These are phyloP conservation scores for Branchinecta lindahli DNA, from an alignment of 1,140 invertebrate genomes.

Conservation along the genomic window DNA sequence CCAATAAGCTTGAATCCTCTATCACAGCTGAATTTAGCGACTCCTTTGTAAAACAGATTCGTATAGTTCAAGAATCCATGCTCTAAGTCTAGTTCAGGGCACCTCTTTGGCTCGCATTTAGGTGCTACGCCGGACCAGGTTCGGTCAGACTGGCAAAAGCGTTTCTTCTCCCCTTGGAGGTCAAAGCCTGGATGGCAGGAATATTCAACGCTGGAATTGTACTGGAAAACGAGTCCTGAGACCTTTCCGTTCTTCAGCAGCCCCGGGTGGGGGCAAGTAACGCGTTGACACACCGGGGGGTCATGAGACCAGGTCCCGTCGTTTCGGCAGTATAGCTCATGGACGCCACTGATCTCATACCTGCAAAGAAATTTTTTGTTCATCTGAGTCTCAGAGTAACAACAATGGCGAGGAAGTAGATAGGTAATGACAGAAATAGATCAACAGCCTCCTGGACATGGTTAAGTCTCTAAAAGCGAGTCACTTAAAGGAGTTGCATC, in stretches of 20 bases:
- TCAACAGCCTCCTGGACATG: too few relatives aligned
- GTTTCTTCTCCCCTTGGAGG: conserved; percentile 20
- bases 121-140: conserved; percentile 15
- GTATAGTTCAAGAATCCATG: background rate
- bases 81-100: background rate
- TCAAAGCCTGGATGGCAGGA: conserved; percentile 29
- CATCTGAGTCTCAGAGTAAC: too few relatives aligned
- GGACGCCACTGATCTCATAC: conserved; percentile 21
- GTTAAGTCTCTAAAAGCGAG: too few relatives aligned
- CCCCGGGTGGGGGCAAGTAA: conserved; percentile 18
- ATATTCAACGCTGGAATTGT: conserved; percentile 24
- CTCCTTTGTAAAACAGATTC: background rate
- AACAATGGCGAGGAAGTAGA: too few relatives aligned
- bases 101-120: background rate
- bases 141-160: conserved; percentile 16
- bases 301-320: conserved; percentile 22
- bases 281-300: conserved; percentile 23
- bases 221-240: conserved; percentile 16
- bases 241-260: conserved; percentile 11
- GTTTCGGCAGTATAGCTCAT: conserved; percentile 19
- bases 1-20: conserved; percentile 11
- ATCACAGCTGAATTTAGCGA: conserved; percentile 12
- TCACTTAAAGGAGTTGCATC: too few relatives aligned
- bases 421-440: too few relatives aligned
- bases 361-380: background rate